Evolutionary conservation across 2,888 invertebrate genomes (phyloP), one percentile per base, ranked within the genome.

Genomic region (Aphidius colemani): DNA sequence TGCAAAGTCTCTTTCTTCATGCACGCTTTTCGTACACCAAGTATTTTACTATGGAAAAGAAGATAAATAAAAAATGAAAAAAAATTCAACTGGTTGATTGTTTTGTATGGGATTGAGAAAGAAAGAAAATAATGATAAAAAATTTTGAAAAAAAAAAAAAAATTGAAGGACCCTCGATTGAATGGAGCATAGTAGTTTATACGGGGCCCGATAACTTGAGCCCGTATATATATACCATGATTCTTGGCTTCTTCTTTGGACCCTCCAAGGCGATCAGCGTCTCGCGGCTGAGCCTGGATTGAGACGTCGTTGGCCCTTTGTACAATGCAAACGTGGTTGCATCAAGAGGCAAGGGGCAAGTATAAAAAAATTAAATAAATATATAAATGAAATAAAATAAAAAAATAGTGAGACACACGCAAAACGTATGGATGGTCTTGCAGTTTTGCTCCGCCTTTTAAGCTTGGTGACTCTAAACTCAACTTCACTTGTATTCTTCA

Each of bases 241-340:
- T 43, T 30, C 30, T 55, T 13, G 13, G 9, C 50, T 56, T 48
- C 55, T 39, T 57, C 56, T 45, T 50, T 43, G 53, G 80, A 80
- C 80, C 80, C 80, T 78, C 78, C 78, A 78, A 77, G 77, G 74
- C 74, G 78, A 65, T 56, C 53, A 63, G 58, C 59, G 65, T 68
- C 66, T 63, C 65, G 64, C 53, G 51, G 30, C 43, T 55, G 43
- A 41, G 11, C 70, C 71, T 70, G 72, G 80, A 81, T 82, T 82
- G 81, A 81, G 81, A 81, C 78, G 81, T 81, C 79, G 78, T 81
- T 74, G 78, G 78, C 79, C 79, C 81, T 81, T 80, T 81, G 78
- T 80, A 76, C 71, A 69, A 75, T 71, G 11, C 45, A 70, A 74
- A 41, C 18, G 46, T 50, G 61, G 39, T n/a, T 53, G 46, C 58